These are phyloP conservation scores for Notoglanidium macrostoma DNA, from an alignment of 2,797 vertebrate species.

Conservation along the genomic window DNA sequence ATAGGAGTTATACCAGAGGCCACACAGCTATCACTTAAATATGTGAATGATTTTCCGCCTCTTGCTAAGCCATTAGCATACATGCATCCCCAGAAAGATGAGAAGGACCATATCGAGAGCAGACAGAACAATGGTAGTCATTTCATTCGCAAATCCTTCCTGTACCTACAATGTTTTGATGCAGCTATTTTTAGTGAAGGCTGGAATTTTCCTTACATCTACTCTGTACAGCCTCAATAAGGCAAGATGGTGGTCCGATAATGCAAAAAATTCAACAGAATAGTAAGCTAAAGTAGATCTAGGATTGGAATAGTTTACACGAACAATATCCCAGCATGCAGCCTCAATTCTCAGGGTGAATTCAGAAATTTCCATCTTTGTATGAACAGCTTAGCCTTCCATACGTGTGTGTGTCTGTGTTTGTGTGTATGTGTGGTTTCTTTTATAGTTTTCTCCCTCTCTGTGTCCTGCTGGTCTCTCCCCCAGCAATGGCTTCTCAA, in stretches of 20 bases:
- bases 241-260: background rate
- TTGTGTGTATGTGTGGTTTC: background rate
- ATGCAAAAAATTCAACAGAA: background rate
- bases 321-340: background rate
- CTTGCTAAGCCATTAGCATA: constrained; percentile 13
- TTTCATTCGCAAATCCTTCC: background rate
- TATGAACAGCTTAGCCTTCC: background rate
- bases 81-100: background rate
- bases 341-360: background rate
- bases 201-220: background rate
- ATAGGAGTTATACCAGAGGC: background rate
- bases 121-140: background rate
- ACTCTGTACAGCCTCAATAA: background rate
- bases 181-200: background rate
- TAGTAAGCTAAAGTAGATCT: background rate
- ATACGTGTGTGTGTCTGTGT: constrained; percentile 7
- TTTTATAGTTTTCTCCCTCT: constrained; percentile 1
- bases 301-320: background rate
- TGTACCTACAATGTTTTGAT: background rate
- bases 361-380: background rate
- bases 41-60: background rate
- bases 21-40: background rate
- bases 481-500: constrained; percentile 37
- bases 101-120: background rate
- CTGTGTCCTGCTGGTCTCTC: background rate